Conservation (phyloP, 2,888 invertebrate genomes). For the Zelleria hepariella region DNA sequence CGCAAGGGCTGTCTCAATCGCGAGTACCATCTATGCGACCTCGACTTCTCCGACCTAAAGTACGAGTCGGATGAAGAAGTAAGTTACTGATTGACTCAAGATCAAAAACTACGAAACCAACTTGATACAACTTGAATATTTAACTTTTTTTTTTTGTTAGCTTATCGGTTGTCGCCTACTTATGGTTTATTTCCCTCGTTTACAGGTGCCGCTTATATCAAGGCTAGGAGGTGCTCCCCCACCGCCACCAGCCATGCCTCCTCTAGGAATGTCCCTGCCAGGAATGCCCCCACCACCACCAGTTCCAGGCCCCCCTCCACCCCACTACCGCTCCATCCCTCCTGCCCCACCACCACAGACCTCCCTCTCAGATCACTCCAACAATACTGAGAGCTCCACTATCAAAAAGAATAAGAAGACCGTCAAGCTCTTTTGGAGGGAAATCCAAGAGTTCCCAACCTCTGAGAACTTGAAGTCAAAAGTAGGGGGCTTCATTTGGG, state of each 20-base stretch:
- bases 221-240: conserved; percentile 82
- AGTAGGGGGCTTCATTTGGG: conserved; percentile 88
- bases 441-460: conserved; percentile 85
- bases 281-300: conserved; percentile 66
- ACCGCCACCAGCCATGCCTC: conserved; percentile 76
- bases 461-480: conserved; percentile 66
- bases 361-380: conserved; percentile 40
- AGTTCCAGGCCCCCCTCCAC: conserved; percentile 57
- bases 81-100: background rate
- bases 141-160: no score
- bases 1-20: conserved; percentile 79
- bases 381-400: conserved; percentile 59
- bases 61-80: conserved; percentile 90
- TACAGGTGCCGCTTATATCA: conserved; percentile 24
- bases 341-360: conserved; percentile 52
- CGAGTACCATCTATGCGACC: conserved; percentile 88
- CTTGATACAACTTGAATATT: background rate
- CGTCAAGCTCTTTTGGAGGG: conserved; percentile 98
- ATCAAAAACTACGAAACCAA: no score
- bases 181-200: background rate
- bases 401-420: conserved; percentile 94
- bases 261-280: conserved; percentile 50
- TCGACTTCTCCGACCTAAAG: conserved; percentile 95
- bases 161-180: no score
- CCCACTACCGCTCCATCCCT: conserved; percentile 50